These are phyloP conservation scores for Serilophus lunatus DNA, from an alignment of 2,113 vertebrate genomes.

Conservation along the genomic window DNA sequence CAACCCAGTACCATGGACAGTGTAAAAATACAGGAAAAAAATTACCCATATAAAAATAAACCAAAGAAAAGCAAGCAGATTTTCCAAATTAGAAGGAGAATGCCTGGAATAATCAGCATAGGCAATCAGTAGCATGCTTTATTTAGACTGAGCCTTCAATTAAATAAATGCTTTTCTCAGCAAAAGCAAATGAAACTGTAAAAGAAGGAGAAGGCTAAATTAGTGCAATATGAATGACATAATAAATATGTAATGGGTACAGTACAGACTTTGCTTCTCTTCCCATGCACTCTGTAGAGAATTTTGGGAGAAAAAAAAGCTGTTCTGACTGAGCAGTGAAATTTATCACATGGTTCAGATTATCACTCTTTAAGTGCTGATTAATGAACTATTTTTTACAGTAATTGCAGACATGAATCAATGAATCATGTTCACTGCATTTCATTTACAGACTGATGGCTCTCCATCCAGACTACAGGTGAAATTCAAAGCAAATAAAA, in stretches of 20 bases:
- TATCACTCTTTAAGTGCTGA: not conserved
- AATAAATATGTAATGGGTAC: constrained; percentile 58
- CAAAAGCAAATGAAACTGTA: constrained; percentile 57
- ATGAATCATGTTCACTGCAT: not conserved
- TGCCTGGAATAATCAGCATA: constrained; percentile 55
- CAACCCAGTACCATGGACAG: not conserved
- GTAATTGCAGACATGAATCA: not conserved
- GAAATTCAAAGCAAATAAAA: not conserved
- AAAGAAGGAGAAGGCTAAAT: constrained; percentile 33
- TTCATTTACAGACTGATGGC: not conserved
- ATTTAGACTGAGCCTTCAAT: constrained; percentile 58
- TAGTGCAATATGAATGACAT: constrained; percentile 42
- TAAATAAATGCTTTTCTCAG: constrained; percentile 66
- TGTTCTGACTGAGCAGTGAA: not conserved
- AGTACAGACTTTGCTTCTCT: constrained; percentile 11
- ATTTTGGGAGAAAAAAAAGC: not conserved
- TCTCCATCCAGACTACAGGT: not conserved
- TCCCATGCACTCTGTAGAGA: not conserved
- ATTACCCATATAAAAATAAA: constrained; percentile 41
- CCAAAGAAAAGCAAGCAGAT: constrained; percentile 42
- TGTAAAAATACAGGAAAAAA: constrained; percentile 16
- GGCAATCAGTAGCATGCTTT: constrained; percentile 54
- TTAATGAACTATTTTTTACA: not conserved
- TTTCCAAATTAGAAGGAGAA: constrained; percentile 54
- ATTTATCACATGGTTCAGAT: not conserved